These are phyloP conservation scores for Scotopteryx bipunctaria DNA, from an alignment of 2,888 invertebrate species.

Conservation along the genomic window DNA sequence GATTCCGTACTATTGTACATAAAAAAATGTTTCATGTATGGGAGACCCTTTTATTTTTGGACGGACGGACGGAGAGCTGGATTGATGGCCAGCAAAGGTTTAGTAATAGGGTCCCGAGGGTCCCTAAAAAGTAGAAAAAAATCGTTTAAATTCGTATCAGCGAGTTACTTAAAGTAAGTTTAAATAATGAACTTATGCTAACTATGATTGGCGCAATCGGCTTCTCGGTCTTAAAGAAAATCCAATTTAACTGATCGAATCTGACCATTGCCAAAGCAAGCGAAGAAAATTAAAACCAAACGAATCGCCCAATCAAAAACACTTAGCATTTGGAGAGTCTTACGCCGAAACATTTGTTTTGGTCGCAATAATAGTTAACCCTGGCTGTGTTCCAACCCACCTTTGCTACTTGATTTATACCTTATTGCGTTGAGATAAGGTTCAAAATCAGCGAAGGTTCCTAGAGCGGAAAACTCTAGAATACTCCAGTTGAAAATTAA, in stretches of 20 bases:
- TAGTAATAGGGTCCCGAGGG: too few relatives aligned
- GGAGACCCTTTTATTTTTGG: too few relatives aligned
- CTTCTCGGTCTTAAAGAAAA: too few relatives aligned
- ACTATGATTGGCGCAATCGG: too few relatives aligned
- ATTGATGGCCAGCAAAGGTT: too few relatives aligned
- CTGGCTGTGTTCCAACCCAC: conserved; percentile 38
- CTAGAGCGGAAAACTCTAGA: not conserved
- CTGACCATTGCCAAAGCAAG: conserved; percentile 13
- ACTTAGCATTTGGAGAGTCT: conserved; percentile 37
- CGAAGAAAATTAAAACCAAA: conserved; percentile 26
- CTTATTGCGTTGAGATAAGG: conserved; percentile 16
- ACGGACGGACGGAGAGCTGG: too few relatives aligned
- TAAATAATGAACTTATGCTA: too few relatives aligned
- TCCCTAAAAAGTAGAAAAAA: too few relatives aligned
- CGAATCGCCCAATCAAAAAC: conserved; percentile 40
- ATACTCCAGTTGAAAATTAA: conserved; percentile 6
- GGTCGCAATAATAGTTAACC: conserved; percentile 40
- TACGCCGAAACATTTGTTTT: conserved; percentile 39
- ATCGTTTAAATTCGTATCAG: too few relatives aligned
- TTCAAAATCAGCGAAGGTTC: conserved; percentile 1
- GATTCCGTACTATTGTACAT: too few relatives aligned
- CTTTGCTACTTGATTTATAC: conserved; percentile 19
- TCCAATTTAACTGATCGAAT: conserved; percentile 8
- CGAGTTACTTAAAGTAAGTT: too few relatives aligned
- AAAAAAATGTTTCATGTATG: too few relatives aligned